Conservation (phyloP, 2,113 vertebrate genomes). For the Alethe diademata region DNA sequence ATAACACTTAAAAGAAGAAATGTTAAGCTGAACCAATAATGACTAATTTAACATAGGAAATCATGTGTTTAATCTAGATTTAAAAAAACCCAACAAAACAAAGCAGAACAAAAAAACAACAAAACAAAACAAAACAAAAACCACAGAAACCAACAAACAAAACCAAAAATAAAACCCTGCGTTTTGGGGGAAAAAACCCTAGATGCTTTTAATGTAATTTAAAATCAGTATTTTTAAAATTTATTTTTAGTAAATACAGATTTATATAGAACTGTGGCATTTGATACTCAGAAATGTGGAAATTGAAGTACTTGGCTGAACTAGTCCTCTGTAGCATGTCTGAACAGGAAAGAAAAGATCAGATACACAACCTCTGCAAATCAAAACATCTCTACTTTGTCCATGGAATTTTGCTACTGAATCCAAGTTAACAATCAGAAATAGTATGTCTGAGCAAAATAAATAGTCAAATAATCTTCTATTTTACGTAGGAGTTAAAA, state of each 20-base stretch:
- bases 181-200: rapidly evolving
- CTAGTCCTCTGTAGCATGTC: background rate
- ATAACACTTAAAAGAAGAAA: background rate
- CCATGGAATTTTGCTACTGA: background rate
- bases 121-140: background rate
- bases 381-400: background rate
- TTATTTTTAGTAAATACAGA: background rate
- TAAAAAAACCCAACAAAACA: too few relatives aligned
- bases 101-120: background rate
- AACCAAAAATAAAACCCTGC: rapidly evolving
- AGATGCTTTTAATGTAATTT: rapidly evolving
- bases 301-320: background rate
- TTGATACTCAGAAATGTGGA: background rate
- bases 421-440: background rate
- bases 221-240: background rate
- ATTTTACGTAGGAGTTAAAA: background rate
- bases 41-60: background rate
- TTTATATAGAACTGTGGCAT: background rate
- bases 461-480: background rate
- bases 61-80: background rate
- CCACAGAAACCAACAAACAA: background rate
- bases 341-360: background rate
- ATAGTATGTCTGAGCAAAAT: background rate
- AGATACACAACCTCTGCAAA: background rate
- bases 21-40: background rate